Base-by-base conservation (phyloP, 1,140 invertebrate species). In the Rhizoglyphus robini region DNA sequence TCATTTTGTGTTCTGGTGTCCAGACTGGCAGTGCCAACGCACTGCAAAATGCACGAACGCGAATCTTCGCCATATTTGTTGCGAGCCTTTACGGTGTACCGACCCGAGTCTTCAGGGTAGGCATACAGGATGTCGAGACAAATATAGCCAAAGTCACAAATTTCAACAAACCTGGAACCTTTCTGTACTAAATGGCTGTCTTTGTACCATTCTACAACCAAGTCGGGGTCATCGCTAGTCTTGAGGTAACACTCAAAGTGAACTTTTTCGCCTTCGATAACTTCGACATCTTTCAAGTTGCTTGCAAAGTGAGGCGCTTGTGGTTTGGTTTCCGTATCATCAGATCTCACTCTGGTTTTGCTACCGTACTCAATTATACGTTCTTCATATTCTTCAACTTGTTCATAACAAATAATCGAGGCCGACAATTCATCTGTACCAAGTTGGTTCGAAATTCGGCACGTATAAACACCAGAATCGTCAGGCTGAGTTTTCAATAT, bases 241-340 rank as follows among this genome's bases (percentile, higher is more conserved):
- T 95, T 91, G 18, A 96, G 79, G 77, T 95, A 95, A 74, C 91
- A 94, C 80, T 99, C 95, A 78, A 98, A 98, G 73, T 98, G 94
- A 60, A 91, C 90, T 71, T 92, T 87, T 69, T 92, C 85, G 49
- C 90, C 86, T 81, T 99, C 95, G 65, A 84, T 79, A 38, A 95
- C 82, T 71, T 88, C 86, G 69, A 80, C 60, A 82, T 88, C 75
- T 57, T 92, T 91, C 4, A 89, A 85, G 0, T 87, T 88, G 2
- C 92, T 76, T 75, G 93, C 93, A 67, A 81, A 81, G 0, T 90
- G 90, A 72, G 83, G 89, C 82, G 69, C 84, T 86, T 5, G 90
- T 82, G 11, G 58, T 88, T 74, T 93, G 87, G 60, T 93, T 76
- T 23, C 88, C n/a, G n/a, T 88, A 64, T 87, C 84, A 36, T 88